Percentiles rank a stretch among this genome's conserved stretches.
Evolutionary conservation across 37 sponge, comb jelly and placozoan species (phyloP).

Genomic region (Axinella damicornis): DNA sequence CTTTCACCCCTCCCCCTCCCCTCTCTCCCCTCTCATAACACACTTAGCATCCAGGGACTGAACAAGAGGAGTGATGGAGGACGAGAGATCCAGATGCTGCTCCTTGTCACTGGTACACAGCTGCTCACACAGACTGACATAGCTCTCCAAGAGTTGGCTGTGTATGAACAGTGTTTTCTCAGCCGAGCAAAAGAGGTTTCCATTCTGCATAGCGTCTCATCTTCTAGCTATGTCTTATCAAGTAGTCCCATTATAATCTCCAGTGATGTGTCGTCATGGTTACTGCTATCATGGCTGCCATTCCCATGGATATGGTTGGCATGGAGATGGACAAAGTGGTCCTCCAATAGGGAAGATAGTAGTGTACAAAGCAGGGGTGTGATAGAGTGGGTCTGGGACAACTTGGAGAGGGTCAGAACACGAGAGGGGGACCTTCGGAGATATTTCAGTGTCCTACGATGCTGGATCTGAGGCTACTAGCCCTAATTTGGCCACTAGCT

Average conservation of each 20-base stretch:
- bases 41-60: conserved; percentile 53
- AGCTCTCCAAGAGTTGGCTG: conserved; percentile 19
- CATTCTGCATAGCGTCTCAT: background rate
- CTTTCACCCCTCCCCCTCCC: too few species aligned
- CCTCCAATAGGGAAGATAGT: conserved; percentile 29
- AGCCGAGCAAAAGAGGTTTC: too few species aligned
- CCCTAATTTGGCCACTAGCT: too few species aligned
- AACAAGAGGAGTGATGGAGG: background rate
- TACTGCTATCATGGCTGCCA: background rate
- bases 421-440: conserved; percentile 8
- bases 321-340: conserved; percentile 30
- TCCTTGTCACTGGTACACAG: background rate
- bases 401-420: conserved; percentile 7
- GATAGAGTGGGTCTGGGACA: conserved; percentile 25
- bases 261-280: background rate
- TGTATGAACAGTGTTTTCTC: too few species aligned
- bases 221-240: conserved; percentile 25
- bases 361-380: conserved; percentile 19
- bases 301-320: background rate
- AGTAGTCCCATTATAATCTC: background rate
- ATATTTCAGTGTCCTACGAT: conserved; percentile 40
- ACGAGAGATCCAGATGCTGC: background rate
- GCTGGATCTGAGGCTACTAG: too few species aligned
- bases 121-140: conserved; percentile 20
- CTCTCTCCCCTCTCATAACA: too few species aligned